phyloP scores from a whole-genome alignment of 2,888 invertebrate genomes.

The Geotrupes spiniger region DNA sequence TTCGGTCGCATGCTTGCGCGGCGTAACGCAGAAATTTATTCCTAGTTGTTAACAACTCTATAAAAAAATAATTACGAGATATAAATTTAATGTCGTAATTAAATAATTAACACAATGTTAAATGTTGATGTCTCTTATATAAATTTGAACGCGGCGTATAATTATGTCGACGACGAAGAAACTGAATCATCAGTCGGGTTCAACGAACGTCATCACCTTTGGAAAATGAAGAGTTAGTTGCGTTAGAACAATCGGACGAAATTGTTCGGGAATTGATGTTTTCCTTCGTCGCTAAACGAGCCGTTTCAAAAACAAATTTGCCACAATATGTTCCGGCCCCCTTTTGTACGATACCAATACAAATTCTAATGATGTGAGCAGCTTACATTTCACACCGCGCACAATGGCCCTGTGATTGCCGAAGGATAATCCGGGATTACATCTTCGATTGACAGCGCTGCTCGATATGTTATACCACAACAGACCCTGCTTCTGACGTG shows the following conservation, averaged over 20 bases:
- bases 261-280: too few relatives aligned
- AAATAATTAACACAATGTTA: conserved; percentile 6
- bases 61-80: conserved; percentile 15
- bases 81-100: conserved; percentile 12
- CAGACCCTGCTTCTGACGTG: background rate
- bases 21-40: background rate
- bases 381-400: conserved; percentile 50
- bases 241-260: too few relatives aligned
- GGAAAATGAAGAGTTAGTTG: too few relatives aligned
- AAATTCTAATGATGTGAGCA: conserved; percentile 33
- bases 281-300: too few relatives aligned
- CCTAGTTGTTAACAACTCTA: conserved; percentile 17
- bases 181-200: too few relatives aligned
- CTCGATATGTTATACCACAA: conserved; percentile 45
- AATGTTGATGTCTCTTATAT: background rate
- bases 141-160: too few relatives aligned
- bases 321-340: background rate
- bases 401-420: conserved; percentile 51
- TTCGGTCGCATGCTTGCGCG: conserved; percentile 1
- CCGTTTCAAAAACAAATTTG: too few relatives aligned
- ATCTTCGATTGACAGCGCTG: conserved; percentile 45
- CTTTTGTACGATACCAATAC: conserved; percentile 17
- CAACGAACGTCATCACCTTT: too few relatives aligned
- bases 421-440: conserved; percentile 51
- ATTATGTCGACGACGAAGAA: too few relatives aligned